Percentiles rank a stretch among this genome's conserved stretches.
phyloP scores from a whole-genome alignment of 2,797 vertebrate genomes.

The Hydrolagus colliei region DNA sequence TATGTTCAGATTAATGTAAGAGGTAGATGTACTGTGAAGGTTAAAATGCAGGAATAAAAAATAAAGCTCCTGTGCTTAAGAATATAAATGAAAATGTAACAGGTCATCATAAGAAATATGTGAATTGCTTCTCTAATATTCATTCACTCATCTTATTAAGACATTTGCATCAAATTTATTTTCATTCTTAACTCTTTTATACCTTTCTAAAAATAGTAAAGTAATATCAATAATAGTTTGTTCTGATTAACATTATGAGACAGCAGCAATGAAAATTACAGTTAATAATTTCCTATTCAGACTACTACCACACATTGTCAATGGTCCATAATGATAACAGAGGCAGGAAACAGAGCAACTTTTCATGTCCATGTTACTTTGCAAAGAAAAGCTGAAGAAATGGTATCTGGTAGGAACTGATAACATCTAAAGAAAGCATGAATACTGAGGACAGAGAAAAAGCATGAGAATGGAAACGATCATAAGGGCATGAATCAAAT shows the following conservation, averaged over 20 bases:
- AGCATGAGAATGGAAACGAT: constrained; percentile 4
- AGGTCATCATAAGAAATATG: background rate
- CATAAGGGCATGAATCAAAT: background rate
- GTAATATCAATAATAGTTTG: background rate
- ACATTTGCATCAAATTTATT: too few species aligned
- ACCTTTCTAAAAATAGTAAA: background rate
- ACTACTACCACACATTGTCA: background rate
- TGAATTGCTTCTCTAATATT: background rate
- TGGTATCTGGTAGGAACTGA: background rate
- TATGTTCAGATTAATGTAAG: constrained; percentile 2
- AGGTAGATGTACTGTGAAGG: background rate
- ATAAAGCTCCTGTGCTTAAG: background rate
- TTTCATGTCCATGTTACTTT: constrained; percentile 15
- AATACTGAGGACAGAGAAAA: constrained; percentile 10
- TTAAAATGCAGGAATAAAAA: background rate
- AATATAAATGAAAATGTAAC: background rate
- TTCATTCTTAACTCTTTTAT: too few species aligned
- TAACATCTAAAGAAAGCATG: constrained; percentile 4
- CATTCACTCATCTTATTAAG: background rate
- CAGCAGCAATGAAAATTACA: background rate
- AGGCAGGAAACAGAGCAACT: background rate
- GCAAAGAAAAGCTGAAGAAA: constrained; percentile 7
- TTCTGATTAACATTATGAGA: background rate
- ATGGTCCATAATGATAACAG: background rate
- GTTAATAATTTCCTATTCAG: constrained; percentile 21